These are phyloP conservation scores for Cataglyphis rosenhaueri DNA, from an alignment of 2,888 invertebrate genomes.

Conservation along the genomic window DNA sequence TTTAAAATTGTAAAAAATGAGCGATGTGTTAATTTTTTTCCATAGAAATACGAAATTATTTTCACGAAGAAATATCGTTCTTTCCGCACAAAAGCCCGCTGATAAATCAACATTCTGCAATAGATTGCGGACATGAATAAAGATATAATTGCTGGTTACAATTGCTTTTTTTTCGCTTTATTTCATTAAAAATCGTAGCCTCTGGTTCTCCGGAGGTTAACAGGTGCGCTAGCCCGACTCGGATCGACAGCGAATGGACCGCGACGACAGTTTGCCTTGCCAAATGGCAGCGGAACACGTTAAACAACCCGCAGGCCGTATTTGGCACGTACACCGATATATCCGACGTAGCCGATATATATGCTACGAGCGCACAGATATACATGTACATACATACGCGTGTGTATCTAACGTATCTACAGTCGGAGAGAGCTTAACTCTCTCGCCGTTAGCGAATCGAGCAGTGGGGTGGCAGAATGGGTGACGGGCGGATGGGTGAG, in stretches of 20 bases:
- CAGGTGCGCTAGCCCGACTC: conserved; percentile 43
- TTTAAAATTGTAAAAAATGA: conserved; percentile 19
- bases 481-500: conserved; percentile 61
- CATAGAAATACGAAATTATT: background rate
- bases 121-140: background rate
- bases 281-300: conserved; percentile 40
- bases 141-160: background rate
- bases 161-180: background rate
- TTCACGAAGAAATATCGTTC: background rate
- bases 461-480: conserved; percentile 62
- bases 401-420: conserved; percentile 24
- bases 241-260: conserved; percentile 1
- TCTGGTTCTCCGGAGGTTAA: conserved; percentile 23
- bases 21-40: background rate
- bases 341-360: conserved; percentile 48
- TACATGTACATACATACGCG: background rate
- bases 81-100: background rate
- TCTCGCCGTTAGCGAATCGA: conserved; percentile 64
- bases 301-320: conserved; percentile 44
- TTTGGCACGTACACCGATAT: conserved; percentile 30
- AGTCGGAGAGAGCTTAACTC: conserved; percentile 57
- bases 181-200: background rate
- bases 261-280: conserved; percentile 23
- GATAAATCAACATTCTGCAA: background rate
- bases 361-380: background rate